Conservation (phyloP, 2,113 vertebrate genomes). For the Entosphenus tridentatus region DNA sequence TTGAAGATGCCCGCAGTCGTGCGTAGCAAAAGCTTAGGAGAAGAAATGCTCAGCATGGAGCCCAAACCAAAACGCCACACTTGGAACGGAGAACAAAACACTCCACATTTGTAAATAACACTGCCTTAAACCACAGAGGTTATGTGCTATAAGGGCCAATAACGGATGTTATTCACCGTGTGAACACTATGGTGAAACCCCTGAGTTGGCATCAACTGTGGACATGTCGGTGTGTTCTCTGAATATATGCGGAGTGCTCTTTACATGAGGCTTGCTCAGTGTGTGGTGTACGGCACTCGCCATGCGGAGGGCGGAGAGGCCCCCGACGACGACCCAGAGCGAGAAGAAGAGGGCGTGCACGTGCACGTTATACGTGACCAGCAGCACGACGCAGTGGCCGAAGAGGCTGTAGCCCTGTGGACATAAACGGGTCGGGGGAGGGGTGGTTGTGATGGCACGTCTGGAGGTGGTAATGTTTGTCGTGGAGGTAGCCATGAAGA, state of each 20-base stretch:
- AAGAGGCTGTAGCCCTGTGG: conserved; percentile 81
- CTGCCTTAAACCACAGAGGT: neutral
- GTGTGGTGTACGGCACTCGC: conserved; percentile 22
- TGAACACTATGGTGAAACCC: neutral
- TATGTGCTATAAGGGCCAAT: neutral
- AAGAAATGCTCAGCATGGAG: too few species aligned
- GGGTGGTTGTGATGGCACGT: too few species aligned
- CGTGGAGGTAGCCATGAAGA: too few species aligned
- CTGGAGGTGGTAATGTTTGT: too few species aligned
- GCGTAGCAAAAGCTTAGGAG: too few species aligned
- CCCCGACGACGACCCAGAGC: conserved; percentile 66
- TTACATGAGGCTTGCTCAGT: neutral
- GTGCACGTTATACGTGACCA: conserved; percentile 85
- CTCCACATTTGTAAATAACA: neutral
- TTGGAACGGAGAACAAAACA: too few species aligned
- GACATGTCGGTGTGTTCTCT: neutral
- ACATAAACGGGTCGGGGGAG: conserved; percentile 2
- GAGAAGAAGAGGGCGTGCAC: conserved; percentile 85
- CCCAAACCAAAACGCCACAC: too few species aligned
- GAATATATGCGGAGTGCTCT: neutral
- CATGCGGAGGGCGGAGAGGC: conserved; percentile 78
- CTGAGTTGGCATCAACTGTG: neutral
- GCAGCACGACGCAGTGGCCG: conserved; percentile 68
- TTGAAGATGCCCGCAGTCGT: too few species aligned
- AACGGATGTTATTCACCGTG: neutral